A percentile compares a stretch with the other conserved stretches of the same genome.
phyloP scores from a whole-genome alignment of 2,888 invertebrate genomes.

The Drosophila anceps region DNA sequence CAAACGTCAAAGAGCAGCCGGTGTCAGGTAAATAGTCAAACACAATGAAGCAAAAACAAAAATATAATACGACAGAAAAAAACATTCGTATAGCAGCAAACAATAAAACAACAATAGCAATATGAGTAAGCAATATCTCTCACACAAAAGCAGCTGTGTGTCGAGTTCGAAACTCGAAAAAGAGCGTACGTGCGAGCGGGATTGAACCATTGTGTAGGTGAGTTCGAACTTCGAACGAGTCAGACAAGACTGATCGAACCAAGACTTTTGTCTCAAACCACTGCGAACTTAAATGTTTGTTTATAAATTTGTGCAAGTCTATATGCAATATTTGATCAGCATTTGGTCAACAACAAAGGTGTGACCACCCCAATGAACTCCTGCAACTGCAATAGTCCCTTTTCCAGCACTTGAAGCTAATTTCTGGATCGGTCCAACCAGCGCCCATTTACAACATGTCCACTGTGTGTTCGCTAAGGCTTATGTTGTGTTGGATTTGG shows the following conservation, averaged over 20 bases:
- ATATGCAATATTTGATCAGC: not conserved
- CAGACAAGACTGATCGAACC: constrained; percentile 17
- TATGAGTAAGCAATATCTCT: constrained; percentile 56
- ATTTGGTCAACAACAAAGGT: constrained; percentile 2
- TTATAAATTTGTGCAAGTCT: not conserved
- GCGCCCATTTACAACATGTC: constrained; percentile 32
- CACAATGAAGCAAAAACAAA: constrained; percentile 40
- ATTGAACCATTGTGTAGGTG: constrained; percentile 25
- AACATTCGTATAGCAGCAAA: constrained; percentile 9
- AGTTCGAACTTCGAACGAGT: constrained; percentile 1
- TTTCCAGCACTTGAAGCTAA: not conserved
- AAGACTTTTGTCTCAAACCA: constrained; percentile 33
- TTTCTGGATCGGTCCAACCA: constrained; percentile 9
- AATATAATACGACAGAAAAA: constrained; percentile 27
- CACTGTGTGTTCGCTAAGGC: constrained; percentile 27
- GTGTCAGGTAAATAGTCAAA: constrained; percentile 64
- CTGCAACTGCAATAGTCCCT: not conserved
- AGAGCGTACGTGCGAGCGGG: constrained; percentile 27
- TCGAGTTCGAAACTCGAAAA: constrained; percentile 68
- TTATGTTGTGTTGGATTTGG: constrained; percentile 39
- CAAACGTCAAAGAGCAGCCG: constrained; percentile 66
- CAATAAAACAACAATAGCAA: constrained; percentile 35
- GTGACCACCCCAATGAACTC: constrained; percentile 15
- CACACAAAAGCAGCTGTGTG: constrained; percentile 43
- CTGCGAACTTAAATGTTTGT: constrained; percentile 14